Evolutionary conservation across 2,888 invertebrate genomes (phyloP).

Genomic region (Melipona beecheii): DNA sequence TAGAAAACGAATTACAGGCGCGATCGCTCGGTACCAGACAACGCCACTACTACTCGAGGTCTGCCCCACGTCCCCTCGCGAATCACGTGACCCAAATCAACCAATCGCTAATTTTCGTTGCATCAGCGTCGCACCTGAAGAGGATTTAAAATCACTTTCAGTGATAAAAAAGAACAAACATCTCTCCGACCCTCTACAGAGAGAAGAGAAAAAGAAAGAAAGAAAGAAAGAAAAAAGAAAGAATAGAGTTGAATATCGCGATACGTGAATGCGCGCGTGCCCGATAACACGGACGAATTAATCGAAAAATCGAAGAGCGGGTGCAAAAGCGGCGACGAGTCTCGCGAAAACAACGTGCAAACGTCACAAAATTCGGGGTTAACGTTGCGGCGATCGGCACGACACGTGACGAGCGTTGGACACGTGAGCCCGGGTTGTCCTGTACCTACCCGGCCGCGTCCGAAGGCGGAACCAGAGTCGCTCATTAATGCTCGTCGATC

Average conservation of each 20-base stretch:
- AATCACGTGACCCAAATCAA: no score
- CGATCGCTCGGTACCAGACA: no score
- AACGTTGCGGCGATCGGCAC: slow-evolving; percentile 47
- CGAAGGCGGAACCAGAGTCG: slow-evolving; percentile 23
- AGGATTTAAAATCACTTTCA: no score
- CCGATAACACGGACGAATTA: slow-evolving; percentile 49
- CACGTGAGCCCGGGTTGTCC: slow-evolving; percentile 36
- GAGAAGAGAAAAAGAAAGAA: no score
- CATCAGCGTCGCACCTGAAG: no score
- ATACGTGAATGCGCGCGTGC: slow-evolving; percentile 17
- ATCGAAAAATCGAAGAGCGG: slow-evolving; percentile 59
- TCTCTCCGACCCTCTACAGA: no score
- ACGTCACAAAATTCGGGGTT: slow-evolving; percentile 55
- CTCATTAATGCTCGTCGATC: slow-evolving; percentile 62
- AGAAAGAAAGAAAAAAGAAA: background rate
- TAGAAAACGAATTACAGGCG: no score
- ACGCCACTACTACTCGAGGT: no score
- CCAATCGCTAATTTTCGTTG: no score
- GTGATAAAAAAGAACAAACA: background rate
- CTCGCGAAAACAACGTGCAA: slow-evolving; percentile 41
- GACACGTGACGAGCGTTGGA: slow-evolving; percentile 52
- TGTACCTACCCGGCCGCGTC: background rate
- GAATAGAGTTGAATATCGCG: slow-evolving; percentile 9
- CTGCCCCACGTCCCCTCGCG: no score
- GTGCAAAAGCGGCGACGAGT: slow-evolving; percentile 8